These are phyloP conservation scores for Ceratina australensis DNA, from an alignment of 1,140 invertebrate genomes.

Conservation along the genomic window DNA sequence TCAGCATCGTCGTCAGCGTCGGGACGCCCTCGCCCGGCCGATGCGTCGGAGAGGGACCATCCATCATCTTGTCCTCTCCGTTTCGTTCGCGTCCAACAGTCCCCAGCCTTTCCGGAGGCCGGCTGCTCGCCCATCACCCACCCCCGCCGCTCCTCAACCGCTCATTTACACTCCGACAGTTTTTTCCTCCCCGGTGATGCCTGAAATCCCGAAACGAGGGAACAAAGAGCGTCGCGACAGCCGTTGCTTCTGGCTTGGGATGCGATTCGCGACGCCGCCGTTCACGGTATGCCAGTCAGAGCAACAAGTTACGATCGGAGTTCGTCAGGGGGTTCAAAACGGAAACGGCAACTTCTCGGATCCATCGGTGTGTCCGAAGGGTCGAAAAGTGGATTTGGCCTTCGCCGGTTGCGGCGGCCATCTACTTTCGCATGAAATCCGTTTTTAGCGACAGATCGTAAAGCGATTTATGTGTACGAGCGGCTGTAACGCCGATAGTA, in stretches of 20 bases:
- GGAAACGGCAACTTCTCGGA: neutral
- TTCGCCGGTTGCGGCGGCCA: conserved; percentile 51
- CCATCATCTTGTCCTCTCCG: conserved; percentile 77
- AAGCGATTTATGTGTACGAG: conserved; percentile 77
- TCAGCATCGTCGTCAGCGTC: conserved; percentile 76
- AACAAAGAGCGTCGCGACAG: neutral
- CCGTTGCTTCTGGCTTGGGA: neutral
- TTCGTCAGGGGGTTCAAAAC: neutral
- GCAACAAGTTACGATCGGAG: conserved; percentile 17
- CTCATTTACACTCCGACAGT: conserved; percentile 41
- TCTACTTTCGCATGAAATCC: conserved; percentile 76
- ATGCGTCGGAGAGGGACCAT: conserved; percentile 72
- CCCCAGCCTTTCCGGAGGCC: conserved; percentile 33
- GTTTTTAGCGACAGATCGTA: conserved; percentile 79
- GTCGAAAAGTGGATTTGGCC: neutral
- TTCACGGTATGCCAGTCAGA: neutral
- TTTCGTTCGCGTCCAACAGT: conserved; percentile 64
- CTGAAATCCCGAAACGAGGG: conserved; percentile 9
- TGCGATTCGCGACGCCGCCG: too few species aligned
- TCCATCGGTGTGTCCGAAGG: neutral
- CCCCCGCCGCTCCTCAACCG: conserved; percentile 20
- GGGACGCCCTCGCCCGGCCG: conserved; percentile 70
- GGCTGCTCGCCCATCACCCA: conserved; percentile 25
- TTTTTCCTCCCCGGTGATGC: conserved; percentile 10
- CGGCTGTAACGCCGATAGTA: conserved; percentile 76